phyloP scores from a whole-genome alignment of 2,888 invertebrate species.

The Scaptomyza caliginosa region DNA sequence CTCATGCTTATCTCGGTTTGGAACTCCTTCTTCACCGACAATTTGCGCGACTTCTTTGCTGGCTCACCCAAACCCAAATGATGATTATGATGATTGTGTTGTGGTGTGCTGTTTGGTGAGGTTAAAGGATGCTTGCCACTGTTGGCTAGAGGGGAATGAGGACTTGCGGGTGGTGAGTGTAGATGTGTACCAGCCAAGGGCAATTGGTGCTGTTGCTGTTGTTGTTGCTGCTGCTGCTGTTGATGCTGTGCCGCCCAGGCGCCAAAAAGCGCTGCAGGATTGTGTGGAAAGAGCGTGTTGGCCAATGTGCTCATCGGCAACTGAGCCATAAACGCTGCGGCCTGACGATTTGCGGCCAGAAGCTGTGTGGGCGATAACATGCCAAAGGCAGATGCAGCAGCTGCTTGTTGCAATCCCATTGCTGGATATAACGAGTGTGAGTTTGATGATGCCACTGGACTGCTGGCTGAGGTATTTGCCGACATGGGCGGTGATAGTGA shows the following conservation, averaged over 20 bases:
- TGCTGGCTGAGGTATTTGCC: slow-evolving; percentile 77
- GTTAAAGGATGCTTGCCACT: slow-evolving; percentile 64
- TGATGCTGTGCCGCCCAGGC: slow-evolving; percentile 80
- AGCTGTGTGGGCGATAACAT: slow-evolving; percentile 83
- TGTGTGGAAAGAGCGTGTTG: slow-evolving; percentile 82
- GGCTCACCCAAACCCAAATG: slow-evolving; percentile 60
- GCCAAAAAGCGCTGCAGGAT: slow-evolving; percentile 82
- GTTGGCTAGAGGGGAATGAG: slow-evolving; percentile 77
- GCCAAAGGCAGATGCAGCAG: slow-evolving; percentile 83
- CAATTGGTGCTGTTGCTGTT: slow-evolving; percentile 47
- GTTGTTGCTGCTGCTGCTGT: slow-evolving; percentile 56
- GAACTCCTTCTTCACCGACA: slow-evolving; percentile 82
- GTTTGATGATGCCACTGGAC: slow-evolving; percentile 48
- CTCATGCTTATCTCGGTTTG: slow-evolving; percentile 81
- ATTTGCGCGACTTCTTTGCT: slow-evolving; percentile 80
- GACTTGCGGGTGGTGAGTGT: slow-evolving; percentile 83
- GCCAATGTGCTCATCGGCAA: slow-evolving; percentile 83
- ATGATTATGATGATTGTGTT: slow-evolving; percentile 41
- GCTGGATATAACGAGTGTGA: slow-evolving; percentile 72
- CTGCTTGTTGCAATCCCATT: slow-evolving; percentile 82
- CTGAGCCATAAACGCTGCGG: slow-evolving; percentile 84
- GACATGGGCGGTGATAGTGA: slow-evolving; percentile 83
- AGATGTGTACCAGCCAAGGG: slow-evolving; percentile 67
- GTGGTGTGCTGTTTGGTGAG: slow-evolving; percentile 72
- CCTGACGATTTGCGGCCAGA: slow-evolving; percentile 82